Percentiles rank a stretch among this genome's conserved stretches.
Evolutionary conservation across 2,888 invertebrate species (phyloP).

Genomic region (Coenonympha arcania): DNA sequence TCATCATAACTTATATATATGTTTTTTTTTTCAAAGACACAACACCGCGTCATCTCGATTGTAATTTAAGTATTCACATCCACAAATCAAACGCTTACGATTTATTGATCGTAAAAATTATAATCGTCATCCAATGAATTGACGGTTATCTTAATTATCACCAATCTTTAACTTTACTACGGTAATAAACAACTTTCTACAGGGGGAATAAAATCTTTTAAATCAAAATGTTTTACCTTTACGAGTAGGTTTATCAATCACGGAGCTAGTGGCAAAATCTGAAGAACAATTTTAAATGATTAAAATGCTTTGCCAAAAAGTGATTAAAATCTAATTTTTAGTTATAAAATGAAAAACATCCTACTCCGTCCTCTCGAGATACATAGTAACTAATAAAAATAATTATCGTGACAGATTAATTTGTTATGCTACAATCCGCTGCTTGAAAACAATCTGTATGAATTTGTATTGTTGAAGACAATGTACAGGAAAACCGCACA

Average conservation of each 20-base stretch:
- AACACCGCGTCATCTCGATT: neutral
- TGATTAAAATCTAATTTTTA: neutral
- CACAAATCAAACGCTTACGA: constrained; percentile 27
- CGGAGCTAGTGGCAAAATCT: neutral
- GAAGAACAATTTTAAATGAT: neutral
- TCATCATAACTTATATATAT: neutral
- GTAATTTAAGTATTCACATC: constrained; percentile 6
- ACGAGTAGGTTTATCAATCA: neutral
- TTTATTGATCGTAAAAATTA: constrained; percentile 29
- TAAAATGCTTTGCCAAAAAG: too few relatives aligned
- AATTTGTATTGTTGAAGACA: too few relatives aligned
- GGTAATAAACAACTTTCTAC: constrained; percentile 6
- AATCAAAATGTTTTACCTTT: neutral
- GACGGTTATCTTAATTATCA: constrained; percentile 3
- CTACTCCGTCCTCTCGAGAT: too few relatives aligned
- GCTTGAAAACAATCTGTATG: too few relatives aligned
- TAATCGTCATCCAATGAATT: constrained; percentile 5
- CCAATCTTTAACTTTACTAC: constrained; percentile 11
- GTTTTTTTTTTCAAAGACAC: neutral
- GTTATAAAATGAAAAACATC: too few relatives aligned
- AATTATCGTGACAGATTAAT: too few relatives aligned
- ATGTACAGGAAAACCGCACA: too few relatives aligned
- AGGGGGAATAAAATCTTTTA: neutral
- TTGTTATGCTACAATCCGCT: too few relatives aligned
- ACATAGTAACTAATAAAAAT: too few relatives aligned